Conservation (phyloP, 2,888 invertebrate genomes). For the Melanostoma mellinum region DNA sequence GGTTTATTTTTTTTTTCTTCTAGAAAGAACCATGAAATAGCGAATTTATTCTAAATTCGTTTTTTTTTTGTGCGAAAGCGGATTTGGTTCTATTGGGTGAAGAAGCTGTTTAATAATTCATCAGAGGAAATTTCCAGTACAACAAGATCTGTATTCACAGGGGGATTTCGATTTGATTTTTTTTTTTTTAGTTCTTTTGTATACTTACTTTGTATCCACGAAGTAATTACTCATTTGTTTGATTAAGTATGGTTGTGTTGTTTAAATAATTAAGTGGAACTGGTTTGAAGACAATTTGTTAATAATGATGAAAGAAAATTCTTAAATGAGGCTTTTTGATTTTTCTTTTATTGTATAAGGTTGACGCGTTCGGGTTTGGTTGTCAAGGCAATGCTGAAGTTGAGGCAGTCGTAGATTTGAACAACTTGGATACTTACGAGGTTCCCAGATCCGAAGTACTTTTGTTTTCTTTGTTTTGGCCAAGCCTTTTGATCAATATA, state of each 20-base stretch:
- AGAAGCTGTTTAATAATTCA: constrained; percentile 55
- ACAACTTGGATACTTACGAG: too few relatives aligned
- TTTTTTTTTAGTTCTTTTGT: constrained; percentile 11
- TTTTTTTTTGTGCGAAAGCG: constrained; percentile 10
- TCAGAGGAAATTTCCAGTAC: constrained; percentile 58
- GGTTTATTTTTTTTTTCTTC: constrained; percentile 19
- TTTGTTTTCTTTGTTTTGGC: too few relatives aligned
- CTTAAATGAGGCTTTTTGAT: too few relatives aligned
- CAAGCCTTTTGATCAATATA: too few relatives aligned
- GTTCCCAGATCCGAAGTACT: too few relatives aligned
- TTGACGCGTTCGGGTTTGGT: too few relatives aligned
- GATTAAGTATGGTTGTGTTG: not conserved
- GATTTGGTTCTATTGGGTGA: constrained; percentile 29
- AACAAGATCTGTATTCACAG: not conserved
- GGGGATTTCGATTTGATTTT: not conserved
- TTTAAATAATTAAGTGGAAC: constrained; percentile 1
- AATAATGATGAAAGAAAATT: too few relatives aligned
- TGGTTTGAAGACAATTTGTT: not conserved
- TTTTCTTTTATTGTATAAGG: too few relatives aligned
- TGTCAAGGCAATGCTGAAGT: too few relatives aligned
- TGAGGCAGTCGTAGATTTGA: too few relatives aligned
- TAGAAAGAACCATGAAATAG: constrained; percentile 24
- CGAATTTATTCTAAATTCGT: constrained; percentile 27
- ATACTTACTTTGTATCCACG: constrained; percentile 20
- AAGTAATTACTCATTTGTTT: constrained; percentile 21